Evolutionary conservation across 2,113 vertebrate genomes (phyloP).

Genomic region (Scalopus aquaticus): DNA sequence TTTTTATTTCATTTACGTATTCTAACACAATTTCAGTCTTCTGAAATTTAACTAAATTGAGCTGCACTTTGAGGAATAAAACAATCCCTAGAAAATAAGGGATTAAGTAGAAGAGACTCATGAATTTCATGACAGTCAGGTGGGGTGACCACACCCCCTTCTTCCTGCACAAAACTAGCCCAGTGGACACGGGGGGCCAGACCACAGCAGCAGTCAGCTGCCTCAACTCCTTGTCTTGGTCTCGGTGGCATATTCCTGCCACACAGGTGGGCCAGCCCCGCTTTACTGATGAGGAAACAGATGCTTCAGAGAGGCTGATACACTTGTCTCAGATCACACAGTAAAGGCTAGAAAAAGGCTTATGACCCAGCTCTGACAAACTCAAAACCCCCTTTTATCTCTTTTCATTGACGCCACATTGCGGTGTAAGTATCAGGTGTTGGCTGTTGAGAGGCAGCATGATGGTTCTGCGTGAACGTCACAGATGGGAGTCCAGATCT

Average conservation of each 20-base stretch:
- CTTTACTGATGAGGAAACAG: not conserved
- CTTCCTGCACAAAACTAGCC: no score
- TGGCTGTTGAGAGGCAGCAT: no score
- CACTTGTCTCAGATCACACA: not conserved
- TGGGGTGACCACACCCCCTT: fast-evolving
- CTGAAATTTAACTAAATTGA: slow-evolving; percentile 41
- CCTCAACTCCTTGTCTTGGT: not conserved
- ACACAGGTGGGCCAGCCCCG: not conserved
- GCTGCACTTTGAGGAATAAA: not conserved
- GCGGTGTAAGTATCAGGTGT: no score
- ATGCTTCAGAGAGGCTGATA: not conserved
- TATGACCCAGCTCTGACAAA: not conserved
- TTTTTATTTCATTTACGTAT: slow-evolving; percentile 31
- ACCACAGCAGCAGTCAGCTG: fast-evolving
- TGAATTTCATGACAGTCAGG: not conserved
- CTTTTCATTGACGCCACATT: no score
- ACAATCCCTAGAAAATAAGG: not conserved
- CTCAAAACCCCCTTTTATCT: not conserved
- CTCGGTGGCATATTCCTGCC: not conserved
- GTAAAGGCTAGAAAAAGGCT: not conserved
- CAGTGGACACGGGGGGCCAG: fast-evolving
- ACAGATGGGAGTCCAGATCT: no score
- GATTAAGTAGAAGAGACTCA: not conserved
- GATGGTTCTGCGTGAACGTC: no score
- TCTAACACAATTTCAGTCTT: not conserved